Evolutionary conservation across 2,797 vertebrate genomes (phyloP).

Genomic region (Decapterus maruadsi): DNA sequence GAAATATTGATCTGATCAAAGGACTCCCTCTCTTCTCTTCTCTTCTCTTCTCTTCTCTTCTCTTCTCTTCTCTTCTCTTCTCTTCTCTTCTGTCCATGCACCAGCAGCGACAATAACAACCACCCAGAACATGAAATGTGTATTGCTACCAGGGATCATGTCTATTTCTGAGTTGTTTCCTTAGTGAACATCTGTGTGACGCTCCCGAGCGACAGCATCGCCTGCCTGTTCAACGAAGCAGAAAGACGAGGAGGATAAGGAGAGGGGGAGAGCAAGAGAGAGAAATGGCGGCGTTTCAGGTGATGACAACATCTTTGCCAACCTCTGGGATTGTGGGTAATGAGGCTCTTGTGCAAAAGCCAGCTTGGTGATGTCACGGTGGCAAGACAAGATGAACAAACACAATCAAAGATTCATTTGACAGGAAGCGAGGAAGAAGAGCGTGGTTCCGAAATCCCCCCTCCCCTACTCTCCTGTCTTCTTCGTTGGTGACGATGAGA

Average conservation of each 20-base stretch:
- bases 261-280: slow-evolving; percentile 6
- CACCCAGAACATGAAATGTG: slow-evolving; percentile 44
- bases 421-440: slow-evolving; percentile 35
- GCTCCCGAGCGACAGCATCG: slow-evolving; percentile 61
- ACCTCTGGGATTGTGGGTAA: slow-evolving; percentile 72
- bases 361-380: slow-evolving; percentile 52
- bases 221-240: slow-evolving; percentile 51
- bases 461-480: slow-evolving; percentile 1
- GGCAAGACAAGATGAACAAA: slow-evolving; percentile 39
- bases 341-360: slow-evolving; percentile 56
- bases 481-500: slow-evolving; percentile 10
- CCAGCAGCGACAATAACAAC: slow-evolving; percentile 40
- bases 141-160: slow-evolving; percentile 45
- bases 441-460: background rate
- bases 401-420: slow-evolving; percentile 61
- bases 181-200: slow-evolving; percentile 67
- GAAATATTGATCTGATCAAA: too few species aligned
- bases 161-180: slow-evolving; percentile 69
- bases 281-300: slow-evolving; percentile 40
- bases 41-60: background rate
- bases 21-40: slow-evolving; percentile 11
- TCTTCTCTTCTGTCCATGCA: slow-evolving; percentile 21
- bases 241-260: slow-evolving; percentile 26
- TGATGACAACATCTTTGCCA: slow-evolving; percentile 54
- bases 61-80: background rate